Conservation (phyloP, 2,113 vertebrate species). For the Sceloporus undulatus region DNA sequence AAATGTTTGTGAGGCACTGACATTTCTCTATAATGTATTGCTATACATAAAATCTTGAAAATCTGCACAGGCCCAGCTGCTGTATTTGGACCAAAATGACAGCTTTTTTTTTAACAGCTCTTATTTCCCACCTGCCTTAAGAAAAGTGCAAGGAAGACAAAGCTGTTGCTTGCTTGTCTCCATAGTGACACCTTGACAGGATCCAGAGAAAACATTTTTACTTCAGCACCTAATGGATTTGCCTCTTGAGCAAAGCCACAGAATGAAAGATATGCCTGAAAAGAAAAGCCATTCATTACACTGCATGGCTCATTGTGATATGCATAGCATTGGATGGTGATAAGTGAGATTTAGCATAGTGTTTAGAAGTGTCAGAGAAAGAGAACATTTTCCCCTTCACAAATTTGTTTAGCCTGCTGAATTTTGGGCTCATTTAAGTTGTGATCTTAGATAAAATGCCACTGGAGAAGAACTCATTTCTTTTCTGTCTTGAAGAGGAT, state of each 20-base stretch:
- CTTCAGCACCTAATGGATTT: constrained; percentile 63
- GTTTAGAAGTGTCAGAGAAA: constrained; percentile 53
- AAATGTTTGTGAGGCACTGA: background rate
- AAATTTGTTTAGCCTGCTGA: constrained; percentile 32
- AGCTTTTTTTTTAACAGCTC: constrained; percentile 30
- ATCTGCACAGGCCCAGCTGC: background rate
- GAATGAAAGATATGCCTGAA: constrained; percentile 54
- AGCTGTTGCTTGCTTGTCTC: constrained; percentile 52
- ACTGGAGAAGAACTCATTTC: constrained; percentile 23
- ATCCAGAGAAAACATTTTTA: constrained; percentile 66
- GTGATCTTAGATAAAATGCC: constrained; percentile 42
- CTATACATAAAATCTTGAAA: constrained; percentile 31
- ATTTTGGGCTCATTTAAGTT: constrained; percentile 43
- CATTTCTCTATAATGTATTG: background rate
- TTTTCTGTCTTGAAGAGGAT: background rate
- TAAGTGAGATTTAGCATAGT: constrained; percentile 49
- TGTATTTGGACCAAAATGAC: constrained; percentile 4
- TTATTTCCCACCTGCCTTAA: background rate
- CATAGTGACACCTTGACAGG: constrained; percentile 62
- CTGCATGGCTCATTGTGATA: constrained; percentile 43
- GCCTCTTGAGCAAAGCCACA: constrained; percentile 65
- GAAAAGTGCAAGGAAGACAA: constrained; percentile 53
- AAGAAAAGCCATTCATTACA: constrained; percentile 62
- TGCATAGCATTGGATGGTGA: constrained; percentile 40
- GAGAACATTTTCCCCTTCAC: background rate